These are phyloP conservation scores for Parochlus steinenii DNA, from an alignment of 2,888 invertebrate genomes.

Conservation along the genomic window DNA sequence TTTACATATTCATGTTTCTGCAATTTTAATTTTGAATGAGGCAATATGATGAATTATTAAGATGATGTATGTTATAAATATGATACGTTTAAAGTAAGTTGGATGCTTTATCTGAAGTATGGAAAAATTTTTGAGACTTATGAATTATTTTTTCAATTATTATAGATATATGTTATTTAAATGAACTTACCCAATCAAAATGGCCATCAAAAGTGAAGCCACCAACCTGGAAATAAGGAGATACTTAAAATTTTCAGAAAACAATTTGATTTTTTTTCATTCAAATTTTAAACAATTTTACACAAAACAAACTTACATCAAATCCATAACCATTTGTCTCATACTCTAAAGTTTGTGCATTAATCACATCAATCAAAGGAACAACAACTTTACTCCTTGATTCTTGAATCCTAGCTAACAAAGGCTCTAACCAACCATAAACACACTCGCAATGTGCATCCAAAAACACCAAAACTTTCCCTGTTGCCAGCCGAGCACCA, in stretches of 20 bases:
- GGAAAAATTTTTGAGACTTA: no score
- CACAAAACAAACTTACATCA: slow-evolving; percentile 12
- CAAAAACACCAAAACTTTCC: slow-evolving; percentile 58
- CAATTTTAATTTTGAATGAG: no score
- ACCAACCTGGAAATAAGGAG: slow-evolving; percentile 40
- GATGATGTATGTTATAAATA: no score
- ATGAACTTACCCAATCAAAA: slow-evolving; percentile 84
- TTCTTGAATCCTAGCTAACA: slow-evolving; percentile 61
- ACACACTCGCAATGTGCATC: slow-evolving; percentile 76
- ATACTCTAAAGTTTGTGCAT: slow-evolving; percentile 25
- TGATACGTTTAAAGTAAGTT: no score
- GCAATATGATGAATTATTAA: no score
- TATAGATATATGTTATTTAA: no score
- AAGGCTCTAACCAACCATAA: slow-evolving; percentile 60
- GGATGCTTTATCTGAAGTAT: no score
- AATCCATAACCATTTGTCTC: slow-evolving; percentile 4
- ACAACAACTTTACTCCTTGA: slow-evolving; percentile 57
- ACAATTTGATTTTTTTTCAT: slow-evolving; percentile 1
- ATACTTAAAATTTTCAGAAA: not conserved
- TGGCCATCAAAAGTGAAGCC: slow-evolving; percentile 82
- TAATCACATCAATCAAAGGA: slow-evolving; percentile 81
- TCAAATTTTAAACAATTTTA: not conserved
- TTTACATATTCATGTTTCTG: no score
- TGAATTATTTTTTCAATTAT: no score
- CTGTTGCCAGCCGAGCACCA: slow-evolving; percentile 57